Evolutionary conservation across 1,140 invertebrate species (phyloP), one percentile per base, ranked within the genome.

Genomic region (Belonocnema kinseyi): DNA sequence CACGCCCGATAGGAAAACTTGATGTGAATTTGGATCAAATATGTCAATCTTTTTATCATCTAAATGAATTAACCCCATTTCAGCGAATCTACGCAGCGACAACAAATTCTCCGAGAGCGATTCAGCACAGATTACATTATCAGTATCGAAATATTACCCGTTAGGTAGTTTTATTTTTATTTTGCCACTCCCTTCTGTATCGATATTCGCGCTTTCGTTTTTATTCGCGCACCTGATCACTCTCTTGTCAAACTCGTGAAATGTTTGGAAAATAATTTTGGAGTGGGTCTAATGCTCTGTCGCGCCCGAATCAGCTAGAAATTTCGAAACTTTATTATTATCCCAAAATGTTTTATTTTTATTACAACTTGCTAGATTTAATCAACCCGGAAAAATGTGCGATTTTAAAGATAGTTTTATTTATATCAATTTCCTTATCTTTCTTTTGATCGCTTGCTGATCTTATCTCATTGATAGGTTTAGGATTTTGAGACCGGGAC

Each of bases 171-270:
- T 54, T 17, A 54, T 54, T 54, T 54, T n/a, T 16, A 54, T 54
- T 54, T 72, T 71, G 5, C 77, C 77, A 16, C 8, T 61, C 19
- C 73, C 77, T 53, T 78, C 77, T 13, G 61, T 72, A 17, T 46
- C 72, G 33, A 75, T 16, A 21, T 75, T 50, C 26, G 77, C 77
- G 3, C 26, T 40, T 1, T 33, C n/a, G 21, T 78, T 46, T 58
- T 78, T 54, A 46, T 78, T 75, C 33, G 77, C 73, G 73, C 77
- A 78, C 75, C 53, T 78, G 50, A 78, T 78, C 19, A 72, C 16
- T 4, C 56, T 70, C n/a, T 72, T 40, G 10, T 74, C 46, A 46
- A 40, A 16, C 21, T 78, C 21, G 13, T 72, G 17, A 52, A 78
- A 75, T 8, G 21, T 66, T 72, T 26, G 56, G 33, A 78, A 74